Conservation (phyloP, 2,113 vertebrate species). For the Megalops atlanticus region DNA sequence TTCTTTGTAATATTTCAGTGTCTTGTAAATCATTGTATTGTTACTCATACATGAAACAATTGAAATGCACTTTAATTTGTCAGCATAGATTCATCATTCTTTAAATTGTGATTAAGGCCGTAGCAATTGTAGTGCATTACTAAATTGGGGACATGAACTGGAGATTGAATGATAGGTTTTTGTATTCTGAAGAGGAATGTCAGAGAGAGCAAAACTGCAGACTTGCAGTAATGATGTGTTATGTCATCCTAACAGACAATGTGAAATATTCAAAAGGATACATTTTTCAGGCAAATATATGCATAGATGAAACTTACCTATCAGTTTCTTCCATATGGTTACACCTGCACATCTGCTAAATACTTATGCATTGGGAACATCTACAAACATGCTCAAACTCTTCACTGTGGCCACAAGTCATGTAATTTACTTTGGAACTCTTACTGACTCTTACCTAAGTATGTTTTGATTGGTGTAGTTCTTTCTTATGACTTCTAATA, state of each 20-base stretch:
- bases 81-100: not conserved
- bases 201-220: not conserved
- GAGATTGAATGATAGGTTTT: not conserved
- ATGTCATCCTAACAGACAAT: not conserved
- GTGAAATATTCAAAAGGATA: not conserved
- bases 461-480: no score
- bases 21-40: conserved; percentile 27
- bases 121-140: not conserved
- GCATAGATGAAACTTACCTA: not conserved
- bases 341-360: not conserved
- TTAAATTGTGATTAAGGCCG: not conserved
- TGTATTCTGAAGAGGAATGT: not conserved
- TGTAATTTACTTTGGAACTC: not conserved
- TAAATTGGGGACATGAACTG: not conserved
- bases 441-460: no score
- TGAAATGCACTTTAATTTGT: conserved; percentile 31
- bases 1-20: conserved; percentile 22
- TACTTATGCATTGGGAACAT: not conserved
- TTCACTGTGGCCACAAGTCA: not conserved
- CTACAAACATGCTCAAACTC: not conserved
- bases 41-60: conserved; percentile 26
- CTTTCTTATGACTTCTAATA: no score
- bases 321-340: not conserved
- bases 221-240: conserved; percentile 22
- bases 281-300: not conserved